Percentiles rank a stretch among this genome's conserved stretches.
Conservation (phyloP, 2,113 vertebrate genomes). For the Helogale parvula region DNA sequence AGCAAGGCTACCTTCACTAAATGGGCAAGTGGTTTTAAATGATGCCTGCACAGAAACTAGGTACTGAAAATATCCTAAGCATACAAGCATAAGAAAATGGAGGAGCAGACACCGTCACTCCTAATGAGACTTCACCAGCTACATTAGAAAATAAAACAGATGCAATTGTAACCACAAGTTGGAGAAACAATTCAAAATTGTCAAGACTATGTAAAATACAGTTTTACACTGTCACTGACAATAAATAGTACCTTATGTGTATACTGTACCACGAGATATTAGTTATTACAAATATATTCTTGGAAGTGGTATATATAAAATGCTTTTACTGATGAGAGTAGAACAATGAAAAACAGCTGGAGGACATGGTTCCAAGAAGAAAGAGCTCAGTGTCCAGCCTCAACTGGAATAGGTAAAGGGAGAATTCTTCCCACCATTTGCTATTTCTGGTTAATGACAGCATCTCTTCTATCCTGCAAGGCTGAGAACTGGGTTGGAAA, state of each 20-base stretch:
- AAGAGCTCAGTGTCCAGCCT: background rate
- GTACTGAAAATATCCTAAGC: background rate
- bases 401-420: background rate
- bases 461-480: background rate
- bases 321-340: background rate
- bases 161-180: background rate
- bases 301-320: background rate
- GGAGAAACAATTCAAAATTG: constrained; percentile 25
- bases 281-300: background rate
- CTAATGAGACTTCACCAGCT: background rate
- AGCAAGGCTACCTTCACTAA: background rate
- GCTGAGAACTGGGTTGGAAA: background rate
- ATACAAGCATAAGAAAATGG: background rate
- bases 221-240: background rate
- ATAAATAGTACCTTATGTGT: background rate
- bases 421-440: background rate
- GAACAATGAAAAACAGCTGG: background rate
- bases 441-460: background rate
- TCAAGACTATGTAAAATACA: background rate
- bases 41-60: background rate
- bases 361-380: background rate
- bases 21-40: background rate
- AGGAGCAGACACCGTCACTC: background rate
- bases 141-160: background rate
- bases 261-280: background rate